phyloP scores from a whole-genome alignment of 2,888 invertebrate species.

The Salpingus planirostris region DNA sequence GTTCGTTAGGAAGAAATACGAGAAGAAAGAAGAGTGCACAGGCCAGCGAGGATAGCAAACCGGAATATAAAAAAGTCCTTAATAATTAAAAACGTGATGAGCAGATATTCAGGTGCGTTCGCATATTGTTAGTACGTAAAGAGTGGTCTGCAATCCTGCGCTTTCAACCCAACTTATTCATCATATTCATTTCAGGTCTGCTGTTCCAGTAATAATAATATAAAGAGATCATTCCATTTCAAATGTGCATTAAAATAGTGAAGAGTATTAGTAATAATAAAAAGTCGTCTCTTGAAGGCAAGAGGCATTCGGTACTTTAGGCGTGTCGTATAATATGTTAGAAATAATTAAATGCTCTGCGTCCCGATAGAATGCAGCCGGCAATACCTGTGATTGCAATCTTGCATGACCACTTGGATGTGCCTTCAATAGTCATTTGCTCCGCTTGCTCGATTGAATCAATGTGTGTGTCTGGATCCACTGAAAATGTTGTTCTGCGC shows the following conservation, averaged over 20 bases:
- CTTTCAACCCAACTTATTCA: too few relatives aligned
- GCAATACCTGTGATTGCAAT: constrained; percentile 95
- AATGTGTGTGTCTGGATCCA: constrained; percentile 96
- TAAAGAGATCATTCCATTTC: constrained; percentile 4
- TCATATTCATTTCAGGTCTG: too few relatives aligned
- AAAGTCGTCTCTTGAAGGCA: constrained; percentile 4
- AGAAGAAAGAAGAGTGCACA: too few relatives aligned
- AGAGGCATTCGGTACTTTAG: constrained; percentile 31
- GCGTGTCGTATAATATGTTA: constrained; percentile 21
- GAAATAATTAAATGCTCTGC: constrained; percentile 12
- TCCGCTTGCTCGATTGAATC: constrained; percentile 96
- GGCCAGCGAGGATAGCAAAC: too few relatives aligned
- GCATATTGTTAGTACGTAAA: too few relatives aligned
- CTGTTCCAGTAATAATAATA: too few relatives aligned
- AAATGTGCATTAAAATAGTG: constrained; percentile 10
- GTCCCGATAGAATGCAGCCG: constrained; percentile 43
- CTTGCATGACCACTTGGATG: constrained; percentile 99
- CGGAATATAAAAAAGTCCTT: too few relatives aligned
- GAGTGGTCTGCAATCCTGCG: constrained; percentile 8
- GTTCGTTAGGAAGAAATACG: too few relatives aligned
- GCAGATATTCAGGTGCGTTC: too few relatives aligned
- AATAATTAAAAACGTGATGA: too few relatives aligned
- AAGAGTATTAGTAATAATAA: constrained; percentile 13
- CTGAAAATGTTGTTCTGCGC: constrained; percentile 91
- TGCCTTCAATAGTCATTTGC: constrained; percentile 96